Conservation (phyloP, 2,113 vertebrate species). For the Chiloscyllium plagiosum region DNA sequence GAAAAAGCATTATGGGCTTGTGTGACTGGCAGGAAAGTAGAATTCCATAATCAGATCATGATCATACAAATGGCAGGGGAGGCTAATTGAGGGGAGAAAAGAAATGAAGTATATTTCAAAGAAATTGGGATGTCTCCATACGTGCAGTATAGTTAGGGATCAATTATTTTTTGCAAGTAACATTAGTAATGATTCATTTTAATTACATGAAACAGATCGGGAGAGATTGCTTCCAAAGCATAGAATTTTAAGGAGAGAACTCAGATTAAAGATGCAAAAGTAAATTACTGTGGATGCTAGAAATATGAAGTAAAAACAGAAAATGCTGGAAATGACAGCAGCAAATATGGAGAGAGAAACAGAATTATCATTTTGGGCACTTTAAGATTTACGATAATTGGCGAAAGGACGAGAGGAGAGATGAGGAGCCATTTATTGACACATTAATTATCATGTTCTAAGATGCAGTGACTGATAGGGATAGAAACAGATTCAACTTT, state of each 20-base stretch:
- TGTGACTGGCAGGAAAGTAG: too few species aligned
- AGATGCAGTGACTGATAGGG: background rate
- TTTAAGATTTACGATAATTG: background rate
- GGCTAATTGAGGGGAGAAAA: too few species aligned
- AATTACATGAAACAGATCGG: background rate
- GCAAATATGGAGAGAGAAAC: too few species aligned
- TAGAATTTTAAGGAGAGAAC: background rate
- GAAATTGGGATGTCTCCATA: background rate
- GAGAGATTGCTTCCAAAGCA: background rate
- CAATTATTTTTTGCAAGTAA: background rate
- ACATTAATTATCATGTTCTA: background rate
- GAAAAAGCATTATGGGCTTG: too few species aligned
- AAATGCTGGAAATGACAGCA: too few species aligned
- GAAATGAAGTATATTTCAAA: background rate
- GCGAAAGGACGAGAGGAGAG: background rate
- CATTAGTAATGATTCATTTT: background rate
- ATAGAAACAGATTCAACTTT: background rate
- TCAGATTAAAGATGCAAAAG: background rate
- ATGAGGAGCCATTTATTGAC: background rate
- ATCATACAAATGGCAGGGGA: too few species aligned
- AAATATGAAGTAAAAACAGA: too few species aligned
- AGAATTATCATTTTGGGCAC: too few species aligned
- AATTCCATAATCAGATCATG: too few species aligned
- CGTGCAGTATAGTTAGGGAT: background rate
- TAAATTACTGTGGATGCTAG: too few species aligned